Conservation (phyloP, 1,140 invertebrate genomes). For the Bombus fervidus region DNA sequence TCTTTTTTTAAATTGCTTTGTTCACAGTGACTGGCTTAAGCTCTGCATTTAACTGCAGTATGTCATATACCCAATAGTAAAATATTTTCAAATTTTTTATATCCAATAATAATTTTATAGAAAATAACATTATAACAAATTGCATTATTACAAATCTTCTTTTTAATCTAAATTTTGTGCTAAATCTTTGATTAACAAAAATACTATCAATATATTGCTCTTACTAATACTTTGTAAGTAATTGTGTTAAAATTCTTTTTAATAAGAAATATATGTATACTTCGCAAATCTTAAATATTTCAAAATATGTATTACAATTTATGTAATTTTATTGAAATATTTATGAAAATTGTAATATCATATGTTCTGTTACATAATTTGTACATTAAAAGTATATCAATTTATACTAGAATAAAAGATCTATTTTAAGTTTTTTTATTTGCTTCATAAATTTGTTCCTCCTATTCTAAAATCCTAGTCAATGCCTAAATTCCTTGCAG, state of each 20-base stretch:
- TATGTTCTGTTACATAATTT: conserved; percentile 8
- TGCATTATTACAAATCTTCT: conserved; percentile 2
- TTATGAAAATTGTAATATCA: background rate
- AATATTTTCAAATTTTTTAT: background rate
- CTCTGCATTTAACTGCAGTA: conserved; percentile 81
- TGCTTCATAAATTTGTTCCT: background rate
- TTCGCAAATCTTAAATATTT: background rate
- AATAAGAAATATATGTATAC: background rate
- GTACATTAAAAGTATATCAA: conserved; percentile 25
- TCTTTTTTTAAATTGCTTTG: conserved; percentile 67
- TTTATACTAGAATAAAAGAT: conserved; percentile 50
- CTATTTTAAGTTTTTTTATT: conserved; percentile 13
- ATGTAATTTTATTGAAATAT: background rate
- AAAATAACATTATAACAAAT: background rate
- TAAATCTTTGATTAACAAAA: conserved; percentile 11
- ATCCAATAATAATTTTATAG: background rate
- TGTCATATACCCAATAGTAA: conserved; percentile 72
- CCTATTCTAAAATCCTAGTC: conserved; percentile 27
- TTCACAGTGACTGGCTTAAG: conserved; percentile 81
- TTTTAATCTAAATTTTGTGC: conserved; percentile 1
- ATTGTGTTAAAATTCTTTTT: background rate
- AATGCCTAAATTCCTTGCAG: conserved; percentile 61
- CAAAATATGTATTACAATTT: background rate
- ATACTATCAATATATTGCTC: conserved; percentile 2
- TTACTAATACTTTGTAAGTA: conserved; percentile 9